These are phyloP conservation scores for Lamprologus callipterus DNA, from an alignment of 2,113 vertebrate genomes.

Conservation along the genomic window DNA sequence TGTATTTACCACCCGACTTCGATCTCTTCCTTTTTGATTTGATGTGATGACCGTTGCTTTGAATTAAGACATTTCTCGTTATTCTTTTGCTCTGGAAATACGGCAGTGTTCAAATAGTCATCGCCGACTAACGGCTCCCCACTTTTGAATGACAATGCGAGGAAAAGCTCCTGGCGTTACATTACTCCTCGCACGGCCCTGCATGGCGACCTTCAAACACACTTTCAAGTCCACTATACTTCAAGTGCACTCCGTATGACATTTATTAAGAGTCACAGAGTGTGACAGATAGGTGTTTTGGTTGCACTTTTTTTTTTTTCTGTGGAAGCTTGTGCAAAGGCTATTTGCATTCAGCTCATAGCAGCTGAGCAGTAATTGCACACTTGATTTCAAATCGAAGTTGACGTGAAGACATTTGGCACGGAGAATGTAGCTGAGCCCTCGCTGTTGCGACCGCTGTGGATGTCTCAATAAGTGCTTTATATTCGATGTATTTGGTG, in stretches of 20 bases:
- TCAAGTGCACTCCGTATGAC: constrained; percentile 13
- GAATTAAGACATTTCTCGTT: constrained; percentile 54
- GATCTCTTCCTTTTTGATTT: constrained; percentile 54
- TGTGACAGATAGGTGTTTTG: background rate
- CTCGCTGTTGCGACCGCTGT: constrained; percentile 54
- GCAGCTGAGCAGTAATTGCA: constrained; percentile 31
- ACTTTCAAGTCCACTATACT: constrained; percentile 18
- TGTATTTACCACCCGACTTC: constrained; percentile 33
- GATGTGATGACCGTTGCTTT: constrained; percentile 65
- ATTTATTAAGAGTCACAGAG: background rate
- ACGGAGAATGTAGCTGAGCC: constrained; percentile 60
- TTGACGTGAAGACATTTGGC: constrained; percentile 41
- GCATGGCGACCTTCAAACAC: constrained; percentile 29
- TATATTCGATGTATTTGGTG: constrained; percentile 45
- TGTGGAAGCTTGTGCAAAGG: constrained; percentile 1
- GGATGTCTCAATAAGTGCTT: constrained; percentile 73
- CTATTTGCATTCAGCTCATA: constrained; percentile 28
- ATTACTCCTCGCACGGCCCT: background rate
- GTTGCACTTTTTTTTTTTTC: background rate
- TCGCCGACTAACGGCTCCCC: constrained; percentile 18
- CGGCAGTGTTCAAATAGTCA: constrained; percentile 25
- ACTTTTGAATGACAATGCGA: constrained; percentile 43
- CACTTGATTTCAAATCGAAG: constrained; percentile 44
- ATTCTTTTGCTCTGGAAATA: constrained; percentile 39
- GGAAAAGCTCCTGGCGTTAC: background rate